phyloP scores from a whole-genome alignment of 2,888 invertebrate species.

The Chymomyza caudatula region DNA sequence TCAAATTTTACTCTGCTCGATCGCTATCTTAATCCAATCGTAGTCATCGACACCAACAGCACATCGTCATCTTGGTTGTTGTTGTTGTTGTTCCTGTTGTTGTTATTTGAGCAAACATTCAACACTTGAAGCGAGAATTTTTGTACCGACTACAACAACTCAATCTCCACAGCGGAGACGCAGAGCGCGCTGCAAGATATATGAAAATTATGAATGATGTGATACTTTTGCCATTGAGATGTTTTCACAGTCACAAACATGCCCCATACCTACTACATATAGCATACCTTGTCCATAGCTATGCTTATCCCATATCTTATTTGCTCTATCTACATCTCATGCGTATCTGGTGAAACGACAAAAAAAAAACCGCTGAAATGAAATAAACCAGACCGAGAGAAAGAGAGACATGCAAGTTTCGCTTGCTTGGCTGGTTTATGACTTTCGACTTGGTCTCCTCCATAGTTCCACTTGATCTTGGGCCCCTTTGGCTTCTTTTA shows the following conservation, averaged over 20 bases:
- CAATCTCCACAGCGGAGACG: constrained; percentile 38
- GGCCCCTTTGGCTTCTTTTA: constrained; percentile 23
- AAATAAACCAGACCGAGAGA: too few relatives aligned
- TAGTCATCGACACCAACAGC: constrained; percentile 35
- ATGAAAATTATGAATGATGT: constrained; percentile 73
- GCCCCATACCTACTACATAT: neutral
- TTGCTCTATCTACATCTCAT: constrained; percentile 69
- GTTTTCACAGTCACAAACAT: constrained; percentile 64
- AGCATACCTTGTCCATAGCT: neutral
- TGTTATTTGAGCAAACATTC: constrained; percentile 73
- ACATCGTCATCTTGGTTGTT: constrained; percentile 11
- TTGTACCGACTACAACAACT: constrained; percentile 69
- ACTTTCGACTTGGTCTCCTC: constrained; percentile 31
- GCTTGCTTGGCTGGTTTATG: constrained; percentile 35
- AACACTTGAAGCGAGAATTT: constrained; percentile 69
- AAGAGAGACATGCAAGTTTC: constrained; percentile 20
- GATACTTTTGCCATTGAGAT: constrained; percentile 71
- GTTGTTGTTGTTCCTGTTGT: constrained; percentile 41
- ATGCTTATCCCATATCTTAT: constrained; percentile 47
- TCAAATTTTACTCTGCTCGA: constrained; percentile 69
- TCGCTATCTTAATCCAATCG: constrained; percentile 12
- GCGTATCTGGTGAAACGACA: constrained; percentile 34
- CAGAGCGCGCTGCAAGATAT: constrained; percentile 38
- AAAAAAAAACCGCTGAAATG: neutral
- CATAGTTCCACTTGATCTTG: constrained; percentile 19